phyloP scores from a whole-genome alignment of 2,797 vertebrate genomes.

The Phrynocephalus guinanensis region DNA sequence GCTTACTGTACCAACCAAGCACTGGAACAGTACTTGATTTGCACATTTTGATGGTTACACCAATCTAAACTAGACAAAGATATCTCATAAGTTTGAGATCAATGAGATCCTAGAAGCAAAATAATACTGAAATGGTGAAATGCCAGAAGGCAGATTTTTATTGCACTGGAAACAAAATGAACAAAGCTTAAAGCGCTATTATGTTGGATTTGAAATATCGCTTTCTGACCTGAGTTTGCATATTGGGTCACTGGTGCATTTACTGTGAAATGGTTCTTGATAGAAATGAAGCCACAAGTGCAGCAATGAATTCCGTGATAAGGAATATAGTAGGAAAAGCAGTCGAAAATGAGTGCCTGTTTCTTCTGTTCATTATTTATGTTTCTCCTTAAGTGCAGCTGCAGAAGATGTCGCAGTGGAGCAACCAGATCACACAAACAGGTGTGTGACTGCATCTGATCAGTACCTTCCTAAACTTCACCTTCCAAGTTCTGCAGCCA shows the following conservation, averaged over 20 bases:
- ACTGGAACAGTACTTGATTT: conserved; percentile 19
- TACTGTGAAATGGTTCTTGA: conserved; percentile 13
- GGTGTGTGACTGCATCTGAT: too few relatives aligned
- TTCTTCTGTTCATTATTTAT: not conserved
- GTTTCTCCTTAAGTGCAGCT: too few relatives aligned
- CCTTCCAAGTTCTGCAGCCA: too few relatives aligned
- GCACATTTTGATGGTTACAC: not conserved
- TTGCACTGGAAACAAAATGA: not conserved
- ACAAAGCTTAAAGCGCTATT: conserved; percentile 17
- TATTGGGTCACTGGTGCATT: conserved; percentile 2
- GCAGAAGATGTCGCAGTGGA: too few relatives aligned
- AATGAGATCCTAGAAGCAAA: conserved; percentile 21
- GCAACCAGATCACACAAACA: too few relatives aligned
- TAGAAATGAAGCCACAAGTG: not conserved
- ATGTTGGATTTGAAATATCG: conserved; percentile 14
- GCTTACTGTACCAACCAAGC: too few relatives aligned
- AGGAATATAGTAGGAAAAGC: not conserved
- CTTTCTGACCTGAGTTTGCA: conserved; percentile 22
- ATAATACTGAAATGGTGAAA: conserved; percentile 8
- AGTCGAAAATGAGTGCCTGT: not conserved
- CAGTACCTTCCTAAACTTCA: too few relatives aligned
- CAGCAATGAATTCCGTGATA: not conserved
- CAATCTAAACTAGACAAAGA: not conserved
- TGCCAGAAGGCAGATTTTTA: conserved; percentile 24
- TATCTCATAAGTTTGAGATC: conserved; percentile 20